A percentile compares a stretch with the other conserved stretches of the same genome.
Conservation (phyloP, 2,888 invertebrate genomes). For the Mycalesis mineus region DNA sequence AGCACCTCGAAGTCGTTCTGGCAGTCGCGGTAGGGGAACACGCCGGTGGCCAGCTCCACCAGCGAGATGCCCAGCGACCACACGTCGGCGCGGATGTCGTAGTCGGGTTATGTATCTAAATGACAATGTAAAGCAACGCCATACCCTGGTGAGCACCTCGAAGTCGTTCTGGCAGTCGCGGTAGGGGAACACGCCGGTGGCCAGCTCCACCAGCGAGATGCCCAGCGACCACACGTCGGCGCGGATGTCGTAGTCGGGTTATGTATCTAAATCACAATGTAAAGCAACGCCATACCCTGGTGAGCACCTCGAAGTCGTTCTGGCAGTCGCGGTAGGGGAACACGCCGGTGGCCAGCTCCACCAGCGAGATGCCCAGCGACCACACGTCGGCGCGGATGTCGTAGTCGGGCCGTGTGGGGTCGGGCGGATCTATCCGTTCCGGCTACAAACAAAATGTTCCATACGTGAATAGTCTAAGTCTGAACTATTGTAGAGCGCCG, state of each 20-base stretch:
- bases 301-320: slow-evolving; percentile 98
- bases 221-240: too few relatives aligned
- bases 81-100: slow-evolving; percentile 99
- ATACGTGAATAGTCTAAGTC: too few relatives aligned
- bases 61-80: slow-evolving; percentile 98
- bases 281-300: slow-evolving; percentile 81
- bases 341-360: slow-evolving; percentile 97
- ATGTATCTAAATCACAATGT: too few relatives aligned
- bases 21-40: slow-evolving; percentile 96
- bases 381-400: slow-evolving; percentile 99
- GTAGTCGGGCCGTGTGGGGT: slow-evolving; percentile 95
- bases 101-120: slow-evolving; percentile 95
- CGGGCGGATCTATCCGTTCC: slow-evolving; percentile 96
- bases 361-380: slow-evolving; percentile 97
- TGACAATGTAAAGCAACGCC: too few relatives aligned
- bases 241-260: too few relatives aligned
- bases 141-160: too few relatives aligned
- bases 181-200: too few relatives aligned
- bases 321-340: slow-evolving; percentile 97
- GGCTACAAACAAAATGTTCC: slow-evolving; percentile 85
- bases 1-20: slow-evolving; percentile 98
- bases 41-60: slow-evolving; percentile 97
- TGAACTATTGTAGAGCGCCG: too few relatives aligned
- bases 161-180: too few relatives aligned
- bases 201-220: too few relatives aligned